phyloP scores from a whole-genome alignment of 2,797 vertebrate genomes.

The Balearica regulorum region DNA sequence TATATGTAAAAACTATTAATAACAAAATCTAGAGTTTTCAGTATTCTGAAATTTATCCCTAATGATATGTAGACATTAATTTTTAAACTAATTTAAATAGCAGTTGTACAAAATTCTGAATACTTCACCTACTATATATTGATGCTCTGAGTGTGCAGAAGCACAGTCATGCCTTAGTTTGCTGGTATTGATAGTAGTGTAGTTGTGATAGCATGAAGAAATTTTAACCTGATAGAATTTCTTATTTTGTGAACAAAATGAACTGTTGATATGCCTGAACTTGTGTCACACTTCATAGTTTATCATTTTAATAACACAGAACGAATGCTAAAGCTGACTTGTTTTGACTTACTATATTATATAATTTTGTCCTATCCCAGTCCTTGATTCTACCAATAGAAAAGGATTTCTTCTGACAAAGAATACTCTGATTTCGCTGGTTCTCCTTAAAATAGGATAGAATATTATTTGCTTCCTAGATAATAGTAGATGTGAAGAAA shows the following conservation, averaged over 20 bases:
- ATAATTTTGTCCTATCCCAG: neutral
- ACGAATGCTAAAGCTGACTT: neutral
- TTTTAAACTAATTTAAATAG: neutral
- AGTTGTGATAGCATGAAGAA: neutral
- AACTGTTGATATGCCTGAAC: neutral
- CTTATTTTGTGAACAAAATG: neutral
- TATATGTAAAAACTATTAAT: neutral
- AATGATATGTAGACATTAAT: neutral
- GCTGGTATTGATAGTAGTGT: neutral
- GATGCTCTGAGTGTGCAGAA: neutral
- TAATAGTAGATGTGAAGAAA: neutral
- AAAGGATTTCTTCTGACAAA: neutral
- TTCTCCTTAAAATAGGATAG: neutral
- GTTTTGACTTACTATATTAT: neutral
- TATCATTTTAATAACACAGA: neutral
- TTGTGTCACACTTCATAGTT: neutral
- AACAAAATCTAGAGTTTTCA: neutral
- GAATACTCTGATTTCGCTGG: neutral
- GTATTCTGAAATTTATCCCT: neutral
- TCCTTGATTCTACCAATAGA: neutral
- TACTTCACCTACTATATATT: neutral
- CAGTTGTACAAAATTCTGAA: neutral
- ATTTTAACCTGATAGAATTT: neutral
- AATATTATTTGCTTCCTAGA: neutral
- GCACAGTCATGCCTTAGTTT: neutral